A percentile compares a stretch with the other conserved stretches of the same genome.
Conservation (phyloP, 2,113 vertebrate species). For the Psettodes erumei region DNA sequence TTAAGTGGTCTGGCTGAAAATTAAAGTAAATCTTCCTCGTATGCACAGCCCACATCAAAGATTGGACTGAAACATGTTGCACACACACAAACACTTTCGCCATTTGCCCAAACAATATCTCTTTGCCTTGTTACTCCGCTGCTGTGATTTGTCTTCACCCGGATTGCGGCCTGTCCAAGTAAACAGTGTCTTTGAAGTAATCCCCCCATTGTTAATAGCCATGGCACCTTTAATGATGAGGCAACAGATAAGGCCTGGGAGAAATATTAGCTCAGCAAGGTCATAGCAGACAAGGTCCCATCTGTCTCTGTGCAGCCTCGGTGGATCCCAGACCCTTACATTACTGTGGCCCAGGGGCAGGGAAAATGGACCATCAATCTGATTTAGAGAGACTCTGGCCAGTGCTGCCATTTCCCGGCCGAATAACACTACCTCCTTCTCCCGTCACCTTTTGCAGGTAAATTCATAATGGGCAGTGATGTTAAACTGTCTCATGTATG, state of each 20-base stretch:
- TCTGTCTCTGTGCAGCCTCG: conserved; percentile 77
- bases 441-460: conserved; percentile 66
- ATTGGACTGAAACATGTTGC: background rate
- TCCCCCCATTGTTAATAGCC: conserved; percentile 74
- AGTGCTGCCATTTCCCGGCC: conserved; percentile 69
- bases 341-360: conserved; percentile 74
- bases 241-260: conserved; percentile 75
- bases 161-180: conserved; percentile 66
- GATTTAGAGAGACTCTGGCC: conserved; percentile 74
- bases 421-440: conserved; percentile 69
- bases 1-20: background rate
- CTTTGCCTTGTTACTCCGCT: conserved; percentile 43
- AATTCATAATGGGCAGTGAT: conserved; percentile 65
- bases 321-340: conserved; percentile 73
- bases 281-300: conserved; percentile 79
- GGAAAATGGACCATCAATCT: conserved; percentile 81
- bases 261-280: conserved; percentile 81
- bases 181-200: conserved; percentile 75
- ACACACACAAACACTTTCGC: background rate
- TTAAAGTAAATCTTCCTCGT: background rate
- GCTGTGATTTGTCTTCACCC: conserved; percentile 49
- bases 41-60: background rate
- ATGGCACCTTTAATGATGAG: conserved; percentile 77
- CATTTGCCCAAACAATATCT: conserved; percentile 45
- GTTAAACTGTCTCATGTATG: conserved; percentile 57